Evolutionary conservation across 2,888 invertebrate genomes (phyloP).

Genomic region (Acrocyrtus sp.): DNA sequence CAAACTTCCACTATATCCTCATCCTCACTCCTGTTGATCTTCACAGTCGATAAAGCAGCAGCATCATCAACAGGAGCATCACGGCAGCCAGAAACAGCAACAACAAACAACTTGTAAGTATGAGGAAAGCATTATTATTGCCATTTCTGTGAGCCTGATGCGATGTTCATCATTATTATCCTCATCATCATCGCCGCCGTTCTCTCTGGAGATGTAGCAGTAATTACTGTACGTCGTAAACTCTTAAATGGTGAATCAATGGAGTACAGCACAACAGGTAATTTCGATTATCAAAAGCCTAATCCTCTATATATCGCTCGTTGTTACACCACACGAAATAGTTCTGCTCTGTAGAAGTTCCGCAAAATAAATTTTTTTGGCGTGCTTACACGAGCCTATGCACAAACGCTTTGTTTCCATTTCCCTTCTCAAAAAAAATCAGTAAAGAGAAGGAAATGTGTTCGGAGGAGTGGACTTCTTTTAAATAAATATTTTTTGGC

Average conservation of each 20-base stretch:
- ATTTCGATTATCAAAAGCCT: constrained; percentile 3
- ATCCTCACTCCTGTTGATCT: neutral
- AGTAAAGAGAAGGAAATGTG: too few species aligned
- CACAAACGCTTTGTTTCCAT: constrained; percentile 99
- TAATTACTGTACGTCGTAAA: neutral
- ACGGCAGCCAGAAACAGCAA: too few species aligned
- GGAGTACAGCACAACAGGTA: neutral
- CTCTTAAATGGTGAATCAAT: neutral
- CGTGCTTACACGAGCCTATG: constrained; percentile 96
- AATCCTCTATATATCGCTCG: neutral
- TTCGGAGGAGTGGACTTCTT: too few species aligned
- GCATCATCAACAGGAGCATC: neutral
- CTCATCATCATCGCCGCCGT: neutral
- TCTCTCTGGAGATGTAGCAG: neutral
- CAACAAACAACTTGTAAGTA: too few species aligned
- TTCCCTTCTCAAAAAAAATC: constrained; percentile 80
- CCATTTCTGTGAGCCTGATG: too few species aligned
- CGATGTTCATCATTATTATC: too few species aligned
- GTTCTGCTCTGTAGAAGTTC: constrained; percentile 99
- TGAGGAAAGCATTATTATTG: neutral
- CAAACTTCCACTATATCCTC: too few species aligned
- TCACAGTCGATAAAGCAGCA: neutral
- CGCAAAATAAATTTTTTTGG: constrained; percentile 99
- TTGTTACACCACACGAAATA: constrained; percentile 96
- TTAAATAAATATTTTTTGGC: too few species aligned